Evolutionary conservation across 2,888 invertebrate genomes (phyloP).

Genomic region (Gari tellinella): DNA sequence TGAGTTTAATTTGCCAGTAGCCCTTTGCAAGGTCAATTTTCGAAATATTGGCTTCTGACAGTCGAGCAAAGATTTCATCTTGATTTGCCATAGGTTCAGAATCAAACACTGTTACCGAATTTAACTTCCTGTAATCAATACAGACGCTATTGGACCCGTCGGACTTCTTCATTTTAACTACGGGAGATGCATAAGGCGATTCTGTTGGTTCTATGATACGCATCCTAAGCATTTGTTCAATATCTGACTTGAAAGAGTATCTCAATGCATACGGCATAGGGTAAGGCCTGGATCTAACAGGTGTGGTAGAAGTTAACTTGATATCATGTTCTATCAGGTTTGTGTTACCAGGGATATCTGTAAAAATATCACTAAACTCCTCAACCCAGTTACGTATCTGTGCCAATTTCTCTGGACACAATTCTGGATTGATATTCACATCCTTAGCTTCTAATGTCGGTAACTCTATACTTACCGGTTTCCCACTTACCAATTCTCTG

Average conservation of each 20-base stretch:
- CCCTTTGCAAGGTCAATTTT: constrained; percentile 60
- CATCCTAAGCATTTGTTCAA: constrained; percentile 49
- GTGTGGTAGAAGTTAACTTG: constrained; percentile 18
- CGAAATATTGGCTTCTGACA: constrained; percentile 36
- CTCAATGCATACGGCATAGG: constrained; percentile 38
- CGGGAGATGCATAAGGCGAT: constrained; percentile 55
- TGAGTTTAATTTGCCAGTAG: constrained; percentile 60
- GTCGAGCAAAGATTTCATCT: constrained; percentile 60
- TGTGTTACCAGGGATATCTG: constrained; percentile 27
- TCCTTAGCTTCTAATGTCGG: too few relatives aligned
- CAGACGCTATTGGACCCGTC: constrained; percentile 55
- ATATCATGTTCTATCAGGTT: constrained; percentile 31
- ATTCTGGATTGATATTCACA: too few relatives aligned
- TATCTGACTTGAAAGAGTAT: constrained; percentile 38
- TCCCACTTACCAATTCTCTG: too few relatives aligned
- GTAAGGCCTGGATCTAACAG: constrained; percentile 40
- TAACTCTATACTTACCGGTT: too few relatives aligned
- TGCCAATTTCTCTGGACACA: constrained; percentile 3
- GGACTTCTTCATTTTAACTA: constrained; percentile 52
- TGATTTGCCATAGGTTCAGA: constrained; percentile 60
- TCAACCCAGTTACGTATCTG: constrained; percentile 14
- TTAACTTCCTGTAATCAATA: constrained; percentile 59
- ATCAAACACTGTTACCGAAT: constrained; percentile 58
- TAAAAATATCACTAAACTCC: constrained; percentile 15
- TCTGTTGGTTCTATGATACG: constrained; percentile 53